Percentiles rank a stretch among this genome's conserved stretches.
Conservation (phyloP, 2,797 vertebrate species). For the Ptychadena robeensis region DNA sequence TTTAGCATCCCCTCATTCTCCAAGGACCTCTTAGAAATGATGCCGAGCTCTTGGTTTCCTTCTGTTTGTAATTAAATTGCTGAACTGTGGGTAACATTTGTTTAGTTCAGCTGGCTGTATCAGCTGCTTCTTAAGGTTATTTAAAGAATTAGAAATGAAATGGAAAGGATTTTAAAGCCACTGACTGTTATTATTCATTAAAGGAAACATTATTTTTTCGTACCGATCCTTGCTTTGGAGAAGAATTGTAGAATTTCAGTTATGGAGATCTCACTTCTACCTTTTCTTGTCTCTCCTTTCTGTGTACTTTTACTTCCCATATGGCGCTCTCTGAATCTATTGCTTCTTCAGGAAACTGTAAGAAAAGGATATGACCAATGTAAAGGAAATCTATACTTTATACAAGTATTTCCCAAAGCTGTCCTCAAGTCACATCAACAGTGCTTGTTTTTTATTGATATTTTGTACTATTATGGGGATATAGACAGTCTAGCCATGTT, state of each 20-base stretch:
- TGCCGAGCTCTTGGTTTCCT: conserved; percentile 59
- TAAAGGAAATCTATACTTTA: no score
- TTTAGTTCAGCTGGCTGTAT: conserved; percentile 60
- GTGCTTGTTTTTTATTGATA: no score
- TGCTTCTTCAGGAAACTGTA: not conserved
- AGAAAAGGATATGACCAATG: no score
- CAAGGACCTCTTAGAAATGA: conserved; percentile 60
- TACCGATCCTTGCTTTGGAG: not conserved
- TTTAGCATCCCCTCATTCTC: conserved; percentile 56
- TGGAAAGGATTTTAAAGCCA: conserved; percentile 23
- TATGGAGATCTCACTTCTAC: not conserved
- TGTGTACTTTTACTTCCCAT: not conserved
- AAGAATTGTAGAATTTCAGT: not conserved
- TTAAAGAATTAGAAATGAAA: conserved; percentile 53
- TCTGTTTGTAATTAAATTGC: conserved; percentile 62
- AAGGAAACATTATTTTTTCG: not conserved
- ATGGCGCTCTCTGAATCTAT: not conserved
- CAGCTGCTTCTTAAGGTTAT: conserved; percentile 60
- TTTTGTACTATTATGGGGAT: no score
- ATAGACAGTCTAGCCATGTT: no score
- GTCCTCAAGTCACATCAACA: no score
- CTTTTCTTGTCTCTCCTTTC: not conserved
- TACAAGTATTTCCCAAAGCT: no score
- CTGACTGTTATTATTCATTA: conserved; percentile 25
- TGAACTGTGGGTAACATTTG: conserved; percentile 61